phyloP scores from a whole-genome alignment of 2,888 invertebrate species.

The Bellardia bayeri region DNA sequence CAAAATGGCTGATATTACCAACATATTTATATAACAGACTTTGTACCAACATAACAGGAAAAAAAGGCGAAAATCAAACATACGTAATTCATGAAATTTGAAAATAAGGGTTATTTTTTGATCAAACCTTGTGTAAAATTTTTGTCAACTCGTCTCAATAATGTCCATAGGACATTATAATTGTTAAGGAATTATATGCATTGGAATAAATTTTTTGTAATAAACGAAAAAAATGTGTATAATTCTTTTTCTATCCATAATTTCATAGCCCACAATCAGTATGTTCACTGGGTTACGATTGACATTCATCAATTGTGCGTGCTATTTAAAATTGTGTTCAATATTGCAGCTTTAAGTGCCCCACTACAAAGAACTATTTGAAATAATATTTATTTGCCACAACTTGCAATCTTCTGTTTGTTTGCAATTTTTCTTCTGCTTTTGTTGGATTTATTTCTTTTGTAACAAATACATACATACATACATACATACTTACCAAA shows the following conservation, averaged over 20 bases:
- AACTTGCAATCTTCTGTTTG: constrained; percentile 31
- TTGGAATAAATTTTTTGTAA: too few relatives aligned
- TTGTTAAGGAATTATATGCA: too few relatives aligned
- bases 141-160: too few relatives aligned
- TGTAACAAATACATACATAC: not conserved
- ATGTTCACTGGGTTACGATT: not conserved
- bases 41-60: too few relatives aligned
- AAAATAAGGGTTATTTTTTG: too few relatives aligned
- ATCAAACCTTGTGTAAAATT: too few relatives aligned
- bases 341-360: not conserved
- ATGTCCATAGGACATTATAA: too few relatives aligned
- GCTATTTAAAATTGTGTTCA: constrained; percentile 15
- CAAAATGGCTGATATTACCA: too few relatives aligned
- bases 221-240: not conserved
- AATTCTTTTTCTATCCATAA: not conserved
- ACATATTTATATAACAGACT: too few relatives aligned
- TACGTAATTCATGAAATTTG: too few relatives aligned
- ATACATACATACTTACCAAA: too few relatives aligned
- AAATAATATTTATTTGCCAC: constrained; percentile 44
- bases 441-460: constrained; percentile 2
- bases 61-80: too few relatives aligned
- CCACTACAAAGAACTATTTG: constrained; percentile 9
- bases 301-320: constrained; percentile 22
- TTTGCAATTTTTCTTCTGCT: not conserved
- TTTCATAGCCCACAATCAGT: not conserved